Conservation (phyloP, 2,888 invertebrate genomes). For the Ormyrus nitidulus region DNA sequence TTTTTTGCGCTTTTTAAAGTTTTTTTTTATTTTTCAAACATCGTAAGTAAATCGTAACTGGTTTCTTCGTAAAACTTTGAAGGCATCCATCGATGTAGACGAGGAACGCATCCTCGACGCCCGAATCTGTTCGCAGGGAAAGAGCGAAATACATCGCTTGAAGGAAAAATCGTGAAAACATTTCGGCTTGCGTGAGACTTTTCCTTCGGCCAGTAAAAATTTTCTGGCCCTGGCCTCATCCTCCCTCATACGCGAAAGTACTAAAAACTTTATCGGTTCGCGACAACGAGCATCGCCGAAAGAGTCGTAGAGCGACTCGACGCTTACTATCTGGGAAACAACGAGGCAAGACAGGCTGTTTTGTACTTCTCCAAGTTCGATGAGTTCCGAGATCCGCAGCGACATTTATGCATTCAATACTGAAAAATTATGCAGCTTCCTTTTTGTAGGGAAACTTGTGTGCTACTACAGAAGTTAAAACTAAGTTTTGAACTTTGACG, state of each 20-base stretch:
- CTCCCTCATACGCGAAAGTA: conserved; percentile 5
- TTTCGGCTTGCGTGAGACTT: neutral
- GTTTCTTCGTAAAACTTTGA: neutral
- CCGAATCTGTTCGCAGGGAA: neutral
- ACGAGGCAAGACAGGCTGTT: neutral
- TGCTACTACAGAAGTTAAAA: too few species aligned
- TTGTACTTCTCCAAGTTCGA: neutral
- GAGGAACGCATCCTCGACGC: too few species aligned
- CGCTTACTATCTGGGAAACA: conserved; percentile 2
- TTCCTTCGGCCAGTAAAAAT: conserved; percentile 32
- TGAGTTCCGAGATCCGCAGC: neutral
- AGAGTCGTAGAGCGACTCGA: neutral
- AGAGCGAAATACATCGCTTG: neutral
- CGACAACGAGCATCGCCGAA: neutral
- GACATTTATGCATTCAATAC: neutral
- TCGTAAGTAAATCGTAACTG: neutral
- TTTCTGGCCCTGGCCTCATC: neutral
- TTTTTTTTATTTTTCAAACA: too few species aligned
- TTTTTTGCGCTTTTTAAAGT: too few species aligned
- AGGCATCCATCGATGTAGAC: neutral
- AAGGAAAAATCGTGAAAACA: conserved; percentile 12
- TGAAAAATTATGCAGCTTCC: too few species aligned
- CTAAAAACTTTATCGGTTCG: conserved; percentile 39
- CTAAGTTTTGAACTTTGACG: too few species aligned
- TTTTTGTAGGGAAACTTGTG: too few species aligned